Evolutionary conservation across 2,797 vertebrate genomes (phyloP).

Genomic region (Artibeus lituratus): DNA sequence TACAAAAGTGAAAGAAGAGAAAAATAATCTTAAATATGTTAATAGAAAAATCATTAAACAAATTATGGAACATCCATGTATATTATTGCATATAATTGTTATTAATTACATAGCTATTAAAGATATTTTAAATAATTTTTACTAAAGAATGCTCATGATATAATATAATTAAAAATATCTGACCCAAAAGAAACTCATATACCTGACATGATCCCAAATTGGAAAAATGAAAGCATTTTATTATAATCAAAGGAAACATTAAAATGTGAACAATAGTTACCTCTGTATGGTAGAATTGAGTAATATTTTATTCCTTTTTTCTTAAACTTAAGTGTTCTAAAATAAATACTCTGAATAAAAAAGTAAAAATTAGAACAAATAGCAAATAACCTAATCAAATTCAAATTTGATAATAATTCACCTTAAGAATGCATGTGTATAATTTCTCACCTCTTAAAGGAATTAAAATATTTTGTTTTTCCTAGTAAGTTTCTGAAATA

Average conservation of each 20-base stretch:
- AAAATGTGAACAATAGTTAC: constrained; percentile 1
- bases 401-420: constrained; percentile 40
- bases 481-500: neutral
- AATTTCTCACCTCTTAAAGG: neutral
- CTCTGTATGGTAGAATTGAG: neutral
- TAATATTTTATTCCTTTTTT: constrained; percentile 35
- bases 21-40: constrained; percentile 23
- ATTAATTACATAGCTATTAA: neutral
- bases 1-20: neutral
- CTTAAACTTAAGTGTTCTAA: neutral
- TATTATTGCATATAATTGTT: neutral
- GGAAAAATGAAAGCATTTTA: constrained; percentile 2
- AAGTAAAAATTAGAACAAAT: constrained; percentile 1
- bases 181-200: constrained; percentile 1
- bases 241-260: constrained; percentile 17
- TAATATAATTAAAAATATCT: neutral
- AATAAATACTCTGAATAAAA: constrained; percentile 2
- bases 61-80: neutral
- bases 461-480: neutral
- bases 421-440: neutral
- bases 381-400: constrained; percentile 36
- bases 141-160: neutral
- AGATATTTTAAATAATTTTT: neutral
- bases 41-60: constrained; percentile 21
- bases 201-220: constrained; percentile 3